These are phyloP conservation scores for Nephrotoma flavescens DNA, from an alignment of 2,888 invertebrate genomes.

Conservation along the genomic window DNA sequence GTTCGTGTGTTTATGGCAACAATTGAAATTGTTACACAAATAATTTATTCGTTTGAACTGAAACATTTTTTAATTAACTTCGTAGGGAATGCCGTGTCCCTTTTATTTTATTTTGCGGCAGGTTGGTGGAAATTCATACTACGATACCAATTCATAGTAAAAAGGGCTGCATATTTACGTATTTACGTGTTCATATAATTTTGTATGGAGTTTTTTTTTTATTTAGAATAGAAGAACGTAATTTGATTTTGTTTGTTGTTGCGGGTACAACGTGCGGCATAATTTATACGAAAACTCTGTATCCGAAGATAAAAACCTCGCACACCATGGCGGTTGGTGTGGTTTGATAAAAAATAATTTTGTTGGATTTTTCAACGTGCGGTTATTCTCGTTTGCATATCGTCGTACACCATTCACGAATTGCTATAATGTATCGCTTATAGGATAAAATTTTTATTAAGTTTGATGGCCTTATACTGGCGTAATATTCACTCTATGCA, in stretches of 20 bases:
- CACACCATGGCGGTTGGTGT: too few species aligned
- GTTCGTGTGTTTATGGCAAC: background rate
- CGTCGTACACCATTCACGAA: too few species aligned
- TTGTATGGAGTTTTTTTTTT: too few species aligned
- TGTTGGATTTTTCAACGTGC: background rate
- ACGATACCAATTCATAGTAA: background rate
- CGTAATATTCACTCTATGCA: too few species aligned
- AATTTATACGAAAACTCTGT: too few species aligned
- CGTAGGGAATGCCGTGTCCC: background rate
- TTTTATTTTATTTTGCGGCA: background rate
- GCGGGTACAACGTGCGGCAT: too few species aligned
- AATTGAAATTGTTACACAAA: background rate
- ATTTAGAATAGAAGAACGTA: background rate
- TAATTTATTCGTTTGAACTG: background rate
- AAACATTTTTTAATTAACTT: background rate
- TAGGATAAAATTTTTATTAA: background rate
- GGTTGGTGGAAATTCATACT: background rate
- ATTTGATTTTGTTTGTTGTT: background rate
- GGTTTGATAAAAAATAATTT: background rate
- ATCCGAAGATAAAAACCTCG: too few species aligned
- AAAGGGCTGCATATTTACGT: too few species aligned
- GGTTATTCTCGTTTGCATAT: too few species aligned
- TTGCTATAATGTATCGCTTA: background rate
- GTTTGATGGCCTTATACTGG: background rate
- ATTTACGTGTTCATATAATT: too few species aligned